Evolutionary conservation across 2,797 vertebrate species (phyloP), one percentile per base, ranked within the genome.

Genomic region (Sebastolobus altivelis): DNA sequence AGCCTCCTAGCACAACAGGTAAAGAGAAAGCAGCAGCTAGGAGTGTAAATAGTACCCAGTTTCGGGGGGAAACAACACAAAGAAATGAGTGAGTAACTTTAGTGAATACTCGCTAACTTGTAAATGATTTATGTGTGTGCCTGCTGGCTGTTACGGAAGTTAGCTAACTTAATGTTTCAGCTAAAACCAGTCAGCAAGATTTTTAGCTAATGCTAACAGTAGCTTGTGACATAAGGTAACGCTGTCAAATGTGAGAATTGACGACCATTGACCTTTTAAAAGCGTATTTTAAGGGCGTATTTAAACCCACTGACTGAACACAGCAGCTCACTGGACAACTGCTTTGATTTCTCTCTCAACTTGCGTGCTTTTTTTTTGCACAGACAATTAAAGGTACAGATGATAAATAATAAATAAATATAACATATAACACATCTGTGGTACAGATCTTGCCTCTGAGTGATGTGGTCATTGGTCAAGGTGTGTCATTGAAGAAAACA

Each of bases 11-110:
- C 86, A 83, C 65, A 91, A 89, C 82, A 86, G 69, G 25, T 59
- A 2, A 29, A 38, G n/a, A 59, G 69, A 54, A 4, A 65, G 46
- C 59, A 54, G 70, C 1, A 9, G 22, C 43, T 13, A 0, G 22
- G 25, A 46, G 61, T 54, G 22, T n/a, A 72, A 52, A 52, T 77
- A 63, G 37, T 2, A 8, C 18, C 6, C 54, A 6, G 0, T 38
- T 67, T 40, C 5, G 1, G 22, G 43, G n/a, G 3, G 11, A 78
- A 79, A 71, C 40, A 6, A 2, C 56, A 2, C 13, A 31, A 40
- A 77, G 77, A 83, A 65, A 93, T 89, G 90, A 84, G 94, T 93
- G 78, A 91, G 93, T 92, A 12, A 29, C 43, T 52, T 25, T 0
- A 11, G 0, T 31, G 3, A 20, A 12, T 5, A 3, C 1, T 31